Evolutionary conservation across 2,113 vertebrate genomes (phyloP).

Genomic region (Atherinomorus stipes): DNA sequence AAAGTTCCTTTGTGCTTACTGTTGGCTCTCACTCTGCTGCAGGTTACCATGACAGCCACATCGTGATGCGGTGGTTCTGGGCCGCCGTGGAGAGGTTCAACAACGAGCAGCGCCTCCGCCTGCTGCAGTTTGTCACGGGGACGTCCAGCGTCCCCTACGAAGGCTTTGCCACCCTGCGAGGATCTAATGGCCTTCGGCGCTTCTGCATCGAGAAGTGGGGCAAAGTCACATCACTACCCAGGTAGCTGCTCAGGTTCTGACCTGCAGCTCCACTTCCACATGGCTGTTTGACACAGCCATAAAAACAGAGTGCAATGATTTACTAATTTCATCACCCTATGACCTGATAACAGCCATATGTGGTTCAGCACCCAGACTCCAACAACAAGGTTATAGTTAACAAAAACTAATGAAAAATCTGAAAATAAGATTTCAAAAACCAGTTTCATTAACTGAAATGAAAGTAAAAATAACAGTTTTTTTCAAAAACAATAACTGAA

Average conservation of each 20-base stretch:
- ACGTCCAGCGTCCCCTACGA: conserved; percentile 98
- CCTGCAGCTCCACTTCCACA: no score
- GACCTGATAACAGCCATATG: no score
- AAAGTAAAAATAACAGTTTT: no score
- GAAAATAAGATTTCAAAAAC: no score
- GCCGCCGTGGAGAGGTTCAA: conserved; percentile 95
- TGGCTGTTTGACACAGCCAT: neutral
- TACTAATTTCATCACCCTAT: no score
- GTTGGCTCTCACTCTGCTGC: neutral
- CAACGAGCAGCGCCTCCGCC: conserved; percentile 94
- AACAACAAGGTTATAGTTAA: no score
- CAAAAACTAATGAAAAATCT: no score
- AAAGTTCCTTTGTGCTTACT: neutral
- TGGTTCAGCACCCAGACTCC: no score
- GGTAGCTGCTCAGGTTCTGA: conserved; percentile 76
- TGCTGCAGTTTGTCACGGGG: conserved; percentile 97
- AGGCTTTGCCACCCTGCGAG: conserved; percentile 93
- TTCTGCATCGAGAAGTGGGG: conserved; percentile 99
- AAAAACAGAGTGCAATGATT: no score
- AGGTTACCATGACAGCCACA: conserved; percentile 98
- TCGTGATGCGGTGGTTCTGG: conserved; percentile 99
- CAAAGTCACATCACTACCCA: conserved; percentile 95
- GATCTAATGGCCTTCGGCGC: conserved; percentile 93
- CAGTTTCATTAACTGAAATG: no score
- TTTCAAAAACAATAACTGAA: no score